Conservation (phyloP, 1,140 invertebrate species). For the Orchesella cincta region DNA sequence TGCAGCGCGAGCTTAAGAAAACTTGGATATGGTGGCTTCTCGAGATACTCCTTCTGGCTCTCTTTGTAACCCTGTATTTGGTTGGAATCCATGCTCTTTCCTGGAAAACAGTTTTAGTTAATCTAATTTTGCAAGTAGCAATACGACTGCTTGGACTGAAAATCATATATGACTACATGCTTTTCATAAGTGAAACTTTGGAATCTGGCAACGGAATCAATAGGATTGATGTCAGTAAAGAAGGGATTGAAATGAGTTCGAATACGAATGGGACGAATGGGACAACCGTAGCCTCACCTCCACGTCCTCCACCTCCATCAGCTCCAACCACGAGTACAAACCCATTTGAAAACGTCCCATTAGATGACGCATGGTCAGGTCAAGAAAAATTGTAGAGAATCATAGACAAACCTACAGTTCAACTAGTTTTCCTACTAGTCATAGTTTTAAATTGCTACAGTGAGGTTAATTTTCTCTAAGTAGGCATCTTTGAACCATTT, state of each 20-base stretch:
- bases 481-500: too few species aligned
- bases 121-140: conserved; percentile 18
- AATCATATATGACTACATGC: conserved; percentile 41
- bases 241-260: not conserved
- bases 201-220: conserved; percentile 11
- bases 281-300: too few species aligned
- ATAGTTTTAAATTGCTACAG: not conserved
- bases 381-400: conserved; percentile 16
- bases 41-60: conserved; percentile 24
- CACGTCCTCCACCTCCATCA: too few species aligned
- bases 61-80: conserved; percentile 32
- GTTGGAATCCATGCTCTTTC: conserved; percentile 25
- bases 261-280: not conserved
- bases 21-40: conserved; percentile 38
- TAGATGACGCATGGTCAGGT: conserved; percentile 22
- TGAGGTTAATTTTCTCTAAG: too few species aligned
- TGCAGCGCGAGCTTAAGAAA: conserved; percentile 32
- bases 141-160: conserved; percentile 35
- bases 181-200: conserved; percentile 10
- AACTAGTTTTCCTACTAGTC: not conserved
- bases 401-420: not conserved
- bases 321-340: not conserved
- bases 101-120: conserved; percentile 19
- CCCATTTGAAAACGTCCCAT: conserved; percentile 1
- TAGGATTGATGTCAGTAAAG: conserved; percentile 24